Conservation (phyloP, 92 coral and sea anemone species). For the Porites rus region DNA sequence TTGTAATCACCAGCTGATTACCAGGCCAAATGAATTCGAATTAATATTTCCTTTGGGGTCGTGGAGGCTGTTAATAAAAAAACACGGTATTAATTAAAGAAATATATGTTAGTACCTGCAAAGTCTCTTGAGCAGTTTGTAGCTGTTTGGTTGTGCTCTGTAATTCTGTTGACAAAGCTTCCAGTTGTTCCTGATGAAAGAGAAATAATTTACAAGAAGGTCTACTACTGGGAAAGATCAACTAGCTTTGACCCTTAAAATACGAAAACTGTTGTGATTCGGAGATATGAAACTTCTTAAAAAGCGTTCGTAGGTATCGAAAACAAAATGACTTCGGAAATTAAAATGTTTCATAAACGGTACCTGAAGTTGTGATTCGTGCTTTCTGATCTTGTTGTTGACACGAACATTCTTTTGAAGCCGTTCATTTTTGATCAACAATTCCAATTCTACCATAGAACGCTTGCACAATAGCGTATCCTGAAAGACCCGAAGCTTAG, state of each 20-base stretch:
- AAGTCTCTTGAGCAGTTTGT: constrained; percentile 21
- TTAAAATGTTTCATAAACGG: too few relatives aligned
- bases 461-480: constrained; percentile 80
- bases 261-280: too few relatives aligned
- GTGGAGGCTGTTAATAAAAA: too few relatives aligned
- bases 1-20: too few relatives aligned
- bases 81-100: too few relatives aligned
- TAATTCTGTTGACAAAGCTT: constrained; percentile 23
- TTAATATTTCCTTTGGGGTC: too few relatives aligned
- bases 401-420: constrained; percentile 52
- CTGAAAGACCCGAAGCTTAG: constrained; percentile 78
- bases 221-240: too few relatives aligned
- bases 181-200: constrained; percentile 32
- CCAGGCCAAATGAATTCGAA: too few relatives aligned
- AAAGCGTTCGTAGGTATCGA: too few relatives aligned
- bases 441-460: constrained; percentile 73
- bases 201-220: background rate
- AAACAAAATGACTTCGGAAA: too few relatives aligned
- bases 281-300: too few relatives aligned
- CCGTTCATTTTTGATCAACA: constrained; percentile 74
- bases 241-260: too few relatives aligned
- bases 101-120: constrained; percentile 21
- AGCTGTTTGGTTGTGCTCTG: constrained; percentile 20
- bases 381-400: constrained; percentile 35
- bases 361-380: constrained; percentile 47